Evolutionary conservation across 2,797 vertebrate genomes (phyloP).

Genomic region (Lophius americanus): DNA sequence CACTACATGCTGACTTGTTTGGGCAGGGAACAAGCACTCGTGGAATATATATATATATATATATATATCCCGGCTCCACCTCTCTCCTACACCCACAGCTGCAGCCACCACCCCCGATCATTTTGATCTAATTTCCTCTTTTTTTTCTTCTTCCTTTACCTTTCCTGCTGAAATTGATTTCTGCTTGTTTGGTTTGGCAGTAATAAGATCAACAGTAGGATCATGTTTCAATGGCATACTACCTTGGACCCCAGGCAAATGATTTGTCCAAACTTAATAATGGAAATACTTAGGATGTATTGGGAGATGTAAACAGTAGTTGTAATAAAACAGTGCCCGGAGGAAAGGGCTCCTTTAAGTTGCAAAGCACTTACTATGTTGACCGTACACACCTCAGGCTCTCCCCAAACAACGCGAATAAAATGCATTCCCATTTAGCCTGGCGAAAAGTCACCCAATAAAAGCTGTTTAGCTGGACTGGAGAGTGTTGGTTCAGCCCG

Average conservation of each 20-base stretch:
- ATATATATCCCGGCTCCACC: constrained; percentile 56
- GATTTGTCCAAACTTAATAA: constrained; percentile 99
- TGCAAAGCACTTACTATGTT: constrained; percentile 92
- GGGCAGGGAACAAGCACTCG: constrained; percentile 55
- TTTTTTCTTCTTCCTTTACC: constrained; percentile 77
- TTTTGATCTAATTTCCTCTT: constrained; percentile 84
- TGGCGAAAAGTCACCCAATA: constrained; percentile 82
- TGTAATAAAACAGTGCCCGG: constrained; percentile 97
- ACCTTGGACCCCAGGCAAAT: constrained; percentile 99
- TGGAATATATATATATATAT: constrained; percentile 63
- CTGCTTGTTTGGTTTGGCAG: constrained; percentile 93
- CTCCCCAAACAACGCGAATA: constrained; percentile 88
- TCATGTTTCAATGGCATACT: constrained; percentile 95
- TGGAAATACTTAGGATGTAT: constrained; percentile 97
- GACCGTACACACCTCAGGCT: constrained; percentile 83
- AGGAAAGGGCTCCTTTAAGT: constrained; percentile 92
- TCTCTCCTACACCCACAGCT: constrained; percentile 64
- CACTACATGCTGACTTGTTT: constrained; percentile 71
- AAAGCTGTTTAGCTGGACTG: constrained; percentile 71
- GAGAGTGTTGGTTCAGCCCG: constrained; percentile 57
- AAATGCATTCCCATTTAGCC: constrained; percentile 90
- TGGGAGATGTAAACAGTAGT: constrained; percentile 98
- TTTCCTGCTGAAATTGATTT: constrained; percentile 90
- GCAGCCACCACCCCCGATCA: constrained; percentile 71
- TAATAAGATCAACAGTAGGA: constrained; percentile 94